Evolutionary conservation across 2,797 vertebrate genomes (phyloP).

Genomic region (Rhadinocentrus ornatus): DNA sequence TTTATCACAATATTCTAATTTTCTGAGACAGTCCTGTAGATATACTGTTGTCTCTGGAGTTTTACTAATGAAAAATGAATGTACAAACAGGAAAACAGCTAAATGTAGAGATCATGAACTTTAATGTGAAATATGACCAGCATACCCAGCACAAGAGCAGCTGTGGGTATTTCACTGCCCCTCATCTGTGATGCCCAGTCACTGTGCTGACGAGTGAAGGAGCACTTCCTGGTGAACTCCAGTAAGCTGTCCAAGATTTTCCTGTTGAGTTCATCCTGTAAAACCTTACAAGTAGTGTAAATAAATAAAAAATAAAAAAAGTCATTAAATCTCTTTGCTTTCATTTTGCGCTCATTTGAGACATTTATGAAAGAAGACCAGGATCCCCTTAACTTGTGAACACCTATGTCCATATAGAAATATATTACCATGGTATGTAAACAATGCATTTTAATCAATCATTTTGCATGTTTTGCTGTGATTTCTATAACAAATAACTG

Average conservation of each 20-base stretch:
- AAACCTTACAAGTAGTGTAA: constrained; percentile 77
- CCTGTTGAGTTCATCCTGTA: constrained; percentile 93
- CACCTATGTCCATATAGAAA: background rate
- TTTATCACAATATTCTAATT: no score
- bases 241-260: constrained; percentile 89
- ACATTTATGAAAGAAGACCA: background rate
- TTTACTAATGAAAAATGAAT: background rate
- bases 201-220: constrained; percentile 77
- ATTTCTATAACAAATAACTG: background rate
- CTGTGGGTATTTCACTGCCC: constrained; percentile 92
- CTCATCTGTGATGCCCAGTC: constrained; percentile 89
- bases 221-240: constrained; percentile 87
- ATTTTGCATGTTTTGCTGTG: background rate
- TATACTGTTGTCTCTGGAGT: background rate
- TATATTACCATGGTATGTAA: background rate
- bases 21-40: no score
- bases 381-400: background rate
- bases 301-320: no score
- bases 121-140: background rate
- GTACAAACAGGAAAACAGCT: background rate
- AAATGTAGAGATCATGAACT: background rate
- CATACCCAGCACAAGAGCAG: constrained; percentile 92
- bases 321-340: background rate
- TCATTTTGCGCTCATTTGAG: background rate
- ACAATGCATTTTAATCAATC: background rate